Percentiles rank a stretch among this genome's conserved stretches.
Evolutionary conservation across 2,888 invertebrate genomes (phyloP).

Genomic region (Apamea epomidion): DNA sequence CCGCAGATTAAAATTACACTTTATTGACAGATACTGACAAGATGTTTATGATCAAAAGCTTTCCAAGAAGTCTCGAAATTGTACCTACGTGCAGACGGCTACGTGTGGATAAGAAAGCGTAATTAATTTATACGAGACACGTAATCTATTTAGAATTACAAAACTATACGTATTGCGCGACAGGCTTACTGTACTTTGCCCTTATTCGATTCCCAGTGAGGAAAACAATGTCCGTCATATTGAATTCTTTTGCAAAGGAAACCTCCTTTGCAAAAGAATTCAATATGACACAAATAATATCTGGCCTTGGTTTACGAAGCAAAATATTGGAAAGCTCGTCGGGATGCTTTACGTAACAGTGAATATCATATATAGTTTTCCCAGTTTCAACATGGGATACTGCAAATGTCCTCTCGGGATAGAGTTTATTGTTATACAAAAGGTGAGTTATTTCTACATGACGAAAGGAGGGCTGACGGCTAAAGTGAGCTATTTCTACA

Average conservation of each 20-base stretch:
- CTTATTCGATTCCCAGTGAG: background rate
- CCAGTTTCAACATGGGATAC: constrained; percentile 17
- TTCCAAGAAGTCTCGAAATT: constrained; percentile 35
- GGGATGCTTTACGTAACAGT: background rate
- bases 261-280: constrained; percentile 12
- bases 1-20: constrained; percentile 61
- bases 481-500: constrained; percentile 80
- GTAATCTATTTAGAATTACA: constrained; percentile 38
- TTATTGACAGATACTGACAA: constrained; percentile 61
- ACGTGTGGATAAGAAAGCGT: constrained; percentile 31
- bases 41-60: constrained; percentile 56
- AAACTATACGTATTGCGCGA: constrained; percentile 16
- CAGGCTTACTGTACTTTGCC: constrained; percentile 19
- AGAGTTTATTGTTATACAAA: constrained; percentile 65
- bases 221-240: constrained; percentile 3
- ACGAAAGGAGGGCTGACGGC: constrained; percentile 76
- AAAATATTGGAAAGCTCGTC: constrained; percentile 12
- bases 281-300: constrained; percentile 11
- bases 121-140: constrained; percentile 46
- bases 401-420: constrained; percentile 33
- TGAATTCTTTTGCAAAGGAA: no score
- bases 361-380: constrained; percentile 5
- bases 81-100: constrained; percentile 15
- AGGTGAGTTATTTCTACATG: constrained; percentile 79
- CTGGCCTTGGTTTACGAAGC: constrained; percentile 10